Evolutionary conservation across 2,113 vertebrate genomes (phyloP).

Genomic region (Arenaria interpres): DNA sequence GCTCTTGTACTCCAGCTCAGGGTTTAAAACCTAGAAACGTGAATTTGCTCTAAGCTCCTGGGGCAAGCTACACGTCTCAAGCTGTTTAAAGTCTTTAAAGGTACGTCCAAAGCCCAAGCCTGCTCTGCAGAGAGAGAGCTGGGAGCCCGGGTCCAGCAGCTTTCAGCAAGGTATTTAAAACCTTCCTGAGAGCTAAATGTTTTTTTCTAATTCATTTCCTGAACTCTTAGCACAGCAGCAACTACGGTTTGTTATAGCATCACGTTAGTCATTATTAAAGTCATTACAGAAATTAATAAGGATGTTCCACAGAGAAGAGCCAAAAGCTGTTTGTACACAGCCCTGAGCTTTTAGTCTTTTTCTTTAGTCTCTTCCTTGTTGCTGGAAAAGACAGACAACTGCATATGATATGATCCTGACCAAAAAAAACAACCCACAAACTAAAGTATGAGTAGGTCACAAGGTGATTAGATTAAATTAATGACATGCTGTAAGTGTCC

Average conservation of each 20-base stretch:
- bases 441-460: neutral
- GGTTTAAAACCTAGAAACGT: conserved; percentile 73
- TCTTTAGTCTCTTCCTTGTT: neutral
- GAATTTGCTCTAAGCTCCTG: conserved; percentile 70
- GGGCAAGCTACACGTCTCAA: conserved; percentile 71
- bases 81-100: conserved; percentile 79
- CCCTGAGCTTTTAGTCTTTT: neutral
- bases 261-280: neutral
- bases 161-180: conserved; percentile 41
- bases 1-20: conserved; percentile 68
- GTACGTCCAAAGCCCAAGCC: conserved; percentile 63
- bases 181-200: neutral
- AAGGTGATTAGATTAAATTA: neutral
- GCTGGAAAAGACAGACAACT: neutral
- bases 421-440: too few species aligned
- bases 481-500: neutral
- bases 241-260: neutral
- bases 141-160: conserved; percentile 41
- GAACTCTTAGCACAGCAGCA: neutral
- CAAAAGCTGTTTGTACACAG: neutral
- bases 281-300: neutral
- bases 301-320: neutral
- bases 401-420: neutral
- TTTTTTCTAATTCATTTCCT: conserved; percentile 28
- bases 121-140: conserved; percentile 63